A percentile compares a stretch with the other conserved stretches of the same genome.
Evolutionary conservation across 2,888 invertebrate genomes (phyloP).

Genomic region (Oxycera nigricornis): DNA sequence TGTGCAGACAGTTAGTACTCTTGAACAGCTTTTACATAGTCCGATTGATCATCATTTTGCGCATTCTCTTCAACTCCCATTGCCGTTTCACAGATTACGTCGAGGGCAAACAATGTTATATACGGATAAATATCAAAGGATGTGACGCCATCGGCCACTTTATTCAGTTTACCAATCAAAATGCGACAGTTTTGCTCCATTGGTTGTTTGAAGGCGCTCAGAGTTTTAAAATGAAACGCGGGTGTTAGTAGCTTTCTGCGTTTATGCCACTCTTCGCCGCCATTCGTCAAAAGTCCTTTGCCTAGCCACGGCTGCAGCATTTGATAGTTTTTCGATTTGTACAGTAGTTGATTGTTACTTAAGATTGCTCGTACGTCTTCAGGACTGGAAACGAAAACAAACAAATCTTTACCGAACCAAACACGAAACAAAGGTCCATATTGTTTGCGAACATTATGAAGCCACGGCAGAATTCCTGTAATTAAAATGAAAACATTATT

Average conservation of each 20-base stretch:
- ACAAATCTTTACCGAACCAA: conserved; percentile 59
- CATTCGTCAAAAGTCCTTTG: conserved; percentile 57
- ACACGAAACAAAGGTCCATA: conserved; percentile 57
- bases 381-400: conserved; percentile 56
- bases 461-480: conserved; percentile 56
- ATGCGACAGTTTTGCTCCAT: conserved; percentile 72
- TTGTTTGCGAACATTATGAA: conserved; percentile 52
- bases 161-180: conserved; percentile 61
- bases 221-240: conserved; percentile 80
- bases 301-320: conserved; percentile 57
- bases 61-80: conserved; percentile 82
- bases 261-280: conserved; percentile 68
- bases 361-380: conserved; percentile 56
- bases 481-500: background rate
- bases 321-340: conserved; percentile 56
- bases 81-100: conserved; percentile 69
- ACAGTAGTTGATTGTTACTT: conserved; percentile 53
- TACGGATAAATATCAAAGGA: conserved; percentile 67
- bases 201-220: conserved; percentile 75
- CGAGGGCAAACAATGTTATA: conserved; percentile 63
- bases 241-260: conserved; percentile 79
- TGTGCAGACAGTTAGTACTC: conserved; percentile 65
- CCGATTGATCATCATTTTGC: conserved; percentile 70
- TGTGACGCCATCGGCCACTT: conserved; percentile 61
- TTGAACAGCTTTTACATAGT: conserved; percentile 76